Percentiles rank a stretch among this genome's conserved stretches.
Evolutionary conservation across 2,113 vertebrate genomes (phyloP).

Genomic region (Accipiter cooperii): DNA sequence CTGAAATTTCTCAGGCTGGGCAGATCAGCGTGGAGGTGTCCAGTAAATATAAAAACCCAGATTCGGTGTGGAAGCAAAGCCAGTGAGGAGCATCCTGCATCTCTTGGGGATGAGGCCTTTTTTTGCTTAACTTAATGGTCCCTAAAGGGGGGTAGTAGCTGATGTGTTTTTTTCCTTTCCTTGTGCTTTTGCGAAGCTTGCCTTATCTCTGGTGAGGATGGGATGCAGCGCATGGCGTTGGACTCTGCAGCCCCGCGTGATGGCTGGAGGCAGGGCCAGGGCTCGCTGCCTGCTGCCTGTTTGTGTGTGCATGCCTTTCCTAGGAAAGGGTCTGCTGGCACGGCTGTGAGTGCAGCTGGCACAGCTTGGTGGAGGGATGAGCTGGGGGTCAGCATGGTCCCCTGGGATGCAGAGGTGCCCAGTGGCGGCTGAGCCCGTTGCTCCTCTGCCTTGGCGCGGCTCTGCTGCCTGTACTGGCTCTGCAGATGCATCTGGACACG

Average conservation of each 20-base stretch:
- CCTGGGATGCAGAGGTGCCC: neutral
- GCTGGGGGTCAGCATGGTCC: rapidly evolving
- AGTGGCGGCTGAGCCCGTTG: rapidly evolving
- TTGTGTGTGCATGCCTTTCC: rapidly evolving
- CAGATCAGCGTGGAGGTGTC: neutral
- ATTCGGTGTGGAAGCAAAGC: neutral
- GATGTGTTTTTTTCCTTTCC: neutral
- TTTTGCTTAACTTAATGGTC: neutral
- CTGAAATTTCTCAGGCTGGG: neutral
- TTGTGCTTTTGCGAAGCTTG: neutral
- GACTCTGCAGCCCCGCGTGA: rapidly evolving
- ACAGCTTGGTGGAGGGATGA: neutral
- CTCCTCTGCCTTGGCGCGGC: neutral
- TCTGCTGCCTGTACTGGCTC: neutral
- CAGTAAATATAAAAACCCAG: neutral
- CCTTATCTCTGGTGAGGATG: neutral
- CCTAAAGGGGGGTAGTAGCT: neutral
- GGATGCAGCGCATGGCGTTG: neutral
- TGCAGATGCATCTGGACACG: neutral
- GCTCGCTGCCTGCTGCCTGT: neutral
- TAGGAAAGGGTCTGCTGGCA: neutral
- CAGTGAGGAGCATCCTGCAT: neutral
- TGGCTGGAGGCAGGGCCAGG: neutral
- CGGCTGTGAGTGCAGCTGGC: rapidly evolving
- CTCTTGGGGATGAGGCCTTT: neutral